Percentiles rank a stretch among this genome's conserved stretches.
Conservation (phyloP, 2,797 vertebrate species). For the Pantherophis vulpinus region DNA sequence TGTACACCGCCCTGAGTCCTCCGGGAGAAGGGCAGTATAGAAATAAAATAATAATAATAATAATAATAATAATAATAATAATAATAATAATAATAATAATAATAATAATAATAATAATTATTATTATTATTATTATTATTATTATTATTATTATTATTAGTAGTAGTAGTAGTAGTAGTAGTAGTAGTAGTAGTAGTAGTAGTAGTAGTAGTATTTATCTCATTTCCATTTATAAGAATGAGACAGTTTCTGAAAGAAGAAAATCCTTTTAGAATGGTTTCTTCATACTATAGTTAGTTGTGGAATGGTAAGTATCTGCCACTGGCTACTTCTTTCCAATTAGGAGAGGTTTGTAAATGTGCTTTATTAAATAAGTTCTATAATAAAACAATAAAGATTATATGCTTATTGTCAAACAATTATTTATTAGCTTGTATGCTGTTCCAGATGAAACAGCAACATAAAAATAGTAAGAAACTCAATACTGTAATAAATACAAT, state of each 20-base stretch:
- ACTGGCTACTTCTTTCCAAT: background rate
- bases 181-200: too few relatives aligned
- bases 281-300: background rate
- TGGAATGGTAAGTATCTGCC: background rate
- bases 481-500: background rate
- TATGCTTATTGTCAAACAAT: background rate
- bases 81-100: too few relatives aligned
- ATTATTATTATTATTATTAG: too few relatives aligned
- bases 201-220: background rate
- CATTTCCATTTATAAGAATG: background rate
- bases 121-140: too few relatives aligned
- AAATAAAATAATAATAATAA: too few relatives aligned
- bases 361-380: background rate
- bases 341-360: background rate
- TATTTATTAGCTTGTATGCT: background rate
- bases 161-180: too few relatives aligned
- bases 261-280: background rate
- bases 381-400: background rate
- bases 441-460: background rate
- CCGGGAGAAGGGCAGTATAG: too few relatives aligned
- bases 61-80: too few relatives aligned
- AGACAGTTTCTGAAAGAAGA: background rate
- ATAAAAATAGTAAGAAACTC: background rate
- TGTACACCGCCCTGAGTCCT: too few relatives aligned
- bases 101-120: too few relatives aligned